Evolutionary conservation across 2,888 invertebrate species (phyloP).

Genomic region (Lutraria lutraria): DNA sequence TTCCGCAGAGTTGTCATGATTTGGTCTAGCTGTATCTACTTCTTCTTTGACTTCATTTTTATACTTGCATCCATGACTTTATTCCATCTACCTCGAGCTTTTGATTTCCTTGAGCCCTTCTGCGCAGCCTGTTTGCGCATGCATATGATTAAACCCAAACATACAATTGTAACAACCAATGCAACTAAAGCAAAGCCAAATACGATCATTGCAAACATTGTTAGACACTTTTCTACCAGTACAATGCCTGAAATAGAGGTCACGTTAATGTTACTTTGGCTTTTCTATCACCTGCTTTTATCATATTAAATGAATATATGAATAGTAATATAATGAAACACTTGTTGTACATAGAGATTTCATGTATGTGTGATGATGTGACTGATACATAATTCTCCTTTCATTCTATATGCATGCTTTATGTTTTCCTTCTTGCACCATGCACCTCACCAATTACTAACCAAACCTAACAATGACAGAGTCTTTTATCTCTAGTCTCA

Average conservation of each 20-base stretch:
- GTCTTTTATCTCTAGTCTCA: no score
- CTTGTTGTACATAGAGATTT: no score
- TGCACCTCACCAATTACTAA: no score
- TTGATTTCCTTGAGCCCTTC: neutral
- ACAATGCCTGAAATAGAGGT: constrained; percentile 33
- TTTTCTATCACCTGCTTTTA: no score
- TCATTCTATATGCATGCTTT: no score
- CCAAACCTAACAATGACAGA: no score
- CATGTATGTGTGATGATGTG: no score
- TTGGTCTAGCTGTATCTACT: neutral
- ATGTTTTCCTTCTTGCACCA: no score
- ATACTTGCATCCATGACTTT: constrained; percentile 35
- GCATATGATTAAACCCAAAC: constrained; percentile 38
- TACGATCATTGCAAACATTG: constrained; percentile 36
- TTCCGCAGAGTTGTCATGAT: neutral
- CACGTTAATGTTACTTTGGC: neutral
- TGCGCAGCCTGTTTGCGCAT: constrained; percentile 27
- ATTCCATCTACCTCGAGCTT: constrained; percentile 31
- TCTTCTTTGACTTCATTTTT: constrained; percentile 31
- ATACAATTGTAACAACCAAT: constrained; percentile 29
- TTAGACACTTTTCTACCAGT: constrained; percentile 32
- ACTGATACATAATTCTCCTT: no score
- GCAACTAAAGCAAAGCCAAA: constrained; percentile 41
- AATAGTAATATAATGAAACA: no score
- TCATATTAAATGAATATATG: no score